Conservation (phyloP, 2,797 vertebrate species). For the Buphagus erythrorhynchus region DNA sequence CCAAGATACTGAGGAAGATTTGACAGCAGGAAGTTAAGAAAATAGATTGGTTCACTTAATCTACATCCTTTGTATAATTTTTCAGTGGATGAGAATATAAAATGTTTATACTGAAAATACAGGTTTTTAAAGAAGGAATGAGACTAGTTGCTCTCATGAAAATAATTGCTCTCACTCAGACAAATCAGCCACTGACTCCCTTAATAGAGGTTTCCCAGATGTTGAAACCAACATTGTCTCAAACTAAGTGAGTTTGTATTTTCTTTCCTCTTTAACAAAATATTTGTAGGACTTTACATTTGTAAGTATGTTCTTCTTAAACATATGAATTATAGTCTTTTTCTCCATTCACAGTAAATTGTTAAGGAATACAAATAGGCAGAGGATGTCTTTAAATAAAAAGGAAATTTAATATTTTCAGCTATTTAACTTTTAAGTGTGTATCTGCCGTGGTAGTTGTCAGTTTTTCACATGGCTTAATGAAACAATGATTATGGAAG, state of each 20-base stretch:
- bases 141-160: background rate
- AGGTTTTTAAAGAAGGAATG: background rate
- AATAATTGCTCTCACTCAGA: background rate
- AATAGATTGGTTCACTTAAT: background rate
- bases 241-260: background rate
- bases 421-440: background rate
- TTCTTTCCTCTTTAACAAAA: background rate
- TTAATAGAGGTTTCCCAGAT: background rate
- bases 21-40: conserved; percentile 1
- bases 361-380: background rate
- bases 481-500: background rate
- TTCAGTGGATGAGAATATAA: background rate
- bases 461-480: background rate
- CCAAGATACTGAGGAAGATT: background rate
- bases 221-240: background rate
- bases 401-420: background rate
- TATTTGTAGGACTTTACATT: background rate
- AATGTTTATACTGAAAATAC: background rate
- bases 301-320: background rate
- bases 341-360: background rate
- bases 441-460: background rate
- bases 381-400: background rate
- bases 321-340: background rate
- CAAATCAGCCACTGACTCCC: background rate
- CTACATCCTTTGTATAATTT: background rate